These are phyloP conservation scores for Holotrichia oblita DNA, from an alignment of 1,140 invertebrate species.

Conservation along the genomic window DNA sequence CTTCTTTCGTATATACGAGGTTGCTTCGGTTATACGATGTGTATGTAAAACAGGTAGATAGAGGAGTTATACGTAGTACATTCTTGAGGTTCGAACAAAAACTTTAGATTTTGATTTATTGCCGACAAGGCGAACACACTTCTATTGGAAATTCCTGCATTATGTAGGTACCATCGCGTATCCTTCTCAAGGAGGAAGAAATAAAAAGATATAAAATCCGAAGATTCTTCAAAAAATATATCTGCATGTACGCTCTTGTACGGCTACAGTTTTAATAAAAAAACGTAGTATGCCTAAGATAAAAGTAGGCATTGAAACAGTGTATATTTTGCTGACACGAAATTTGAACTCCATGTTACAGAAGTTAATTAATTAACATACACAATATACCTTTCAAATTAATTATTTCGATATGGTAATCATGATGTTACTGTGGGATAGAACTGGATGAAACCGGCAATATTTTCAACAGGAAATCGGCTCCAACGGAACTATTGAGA, in stretches of 20 bases:
- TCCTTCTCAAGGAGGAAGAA: not conserved
- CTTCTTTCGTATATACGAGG: no score
- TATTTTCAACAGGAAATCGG: no score
- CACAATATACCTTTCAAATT: no score
- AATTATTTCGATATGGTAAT: no score
- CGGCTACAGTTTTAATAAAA: not conserved
- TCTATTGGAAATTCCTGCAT: constrained; percentile 25
- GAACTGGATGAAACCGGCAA: no score
- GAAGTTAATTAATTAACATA: no score
- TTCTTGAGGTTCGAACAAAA: constrained; percentile 29
- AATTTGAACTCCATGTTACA: no score
- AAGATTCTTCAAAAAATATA: constrained; percentile 4
- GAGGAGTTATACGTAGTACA: not conserved
- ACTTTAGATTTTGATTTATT: constrained; percentile 31
- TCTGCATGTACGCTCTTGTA: not conserved
- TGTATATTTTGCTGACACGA: no score
- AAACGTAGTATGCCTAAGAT: no score
- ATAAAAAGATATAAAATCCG: constrained; percentile 5
- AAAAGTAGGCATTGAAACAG: no score
- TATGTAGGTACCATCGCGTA: not conserved
- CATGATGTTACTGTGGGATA: no score
- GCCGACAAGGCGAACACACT: constrained; percentile 14
- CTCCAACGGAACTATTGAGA: no score
- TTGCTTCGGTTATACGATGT: not conserved
- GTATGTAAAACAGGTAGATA: not conserved